phyloP scores from a whole-genome alignment of 23 tunicate genomes.

The Aplidium turbinatum region DNA sequence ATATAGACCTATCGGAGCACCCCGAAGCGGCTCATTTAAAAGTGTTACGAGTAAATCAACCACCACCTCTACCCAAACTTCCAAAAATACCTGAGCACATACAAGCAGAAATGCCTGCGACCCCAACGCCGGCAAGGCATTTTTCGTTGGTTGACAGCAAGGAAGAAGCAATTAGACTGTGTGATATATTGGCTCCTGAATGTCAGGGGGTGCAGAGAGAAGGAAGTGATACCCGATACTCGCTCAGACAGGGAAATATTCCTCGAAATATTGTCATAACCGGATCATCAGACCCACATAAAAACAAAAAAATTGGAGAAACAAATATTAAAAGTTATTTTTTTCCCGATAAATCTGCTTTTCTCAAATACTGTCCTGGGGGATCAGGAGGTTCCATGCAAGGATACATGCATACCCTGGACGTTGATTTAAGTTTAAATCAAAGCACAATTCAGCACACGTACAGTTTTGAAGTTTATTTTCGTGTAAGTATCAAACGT shows the following conservation, averaged over 20 bases:
- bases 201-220: constrained; percentile 66
- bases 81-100: background rate
- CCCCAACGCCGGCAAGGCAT: constrained; percentile 19
- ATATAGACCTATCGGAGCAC: constrained; percentile 43
- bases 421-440: background rate
- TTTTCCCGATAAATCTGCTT: constrained; percentile 61
- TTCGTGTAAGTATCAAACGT: constrained; percentile 44
- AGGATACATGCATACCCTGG: background rate
- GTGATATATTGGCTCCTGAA: constrained; percentile 62
- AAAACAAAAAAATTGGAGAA: constrained; percentile 6
- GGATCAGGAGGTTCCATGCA: constrained; percentile 30
- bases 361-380: constrained; percentile 73
- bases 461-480: constrained; percentile 58
- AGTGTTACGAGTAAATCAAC: background rate
- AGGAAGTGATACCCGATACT: constrained; percentile 42
- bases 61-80: background rate
- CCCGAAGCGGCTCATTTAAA: constrained; percentile 52
- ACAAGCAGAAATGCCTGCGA: background rate
- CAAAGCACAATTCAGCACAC: constrained; percentile 8
- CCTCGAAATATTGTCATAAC: constrained; percentile 58
- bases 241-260: constrained; percentile 50
- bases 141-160: constrained; percentile 53
- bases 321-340: constrained; percentile 13
- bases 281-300: constrained; percentile 29
- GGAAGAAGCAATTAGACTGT: constrained; percentile 49